Evolutionary conservation across 2,113 vertebrate species (phyloP), one percentile per base, ranked within the genome.

Genomic region (Labeo catla): DNA sequence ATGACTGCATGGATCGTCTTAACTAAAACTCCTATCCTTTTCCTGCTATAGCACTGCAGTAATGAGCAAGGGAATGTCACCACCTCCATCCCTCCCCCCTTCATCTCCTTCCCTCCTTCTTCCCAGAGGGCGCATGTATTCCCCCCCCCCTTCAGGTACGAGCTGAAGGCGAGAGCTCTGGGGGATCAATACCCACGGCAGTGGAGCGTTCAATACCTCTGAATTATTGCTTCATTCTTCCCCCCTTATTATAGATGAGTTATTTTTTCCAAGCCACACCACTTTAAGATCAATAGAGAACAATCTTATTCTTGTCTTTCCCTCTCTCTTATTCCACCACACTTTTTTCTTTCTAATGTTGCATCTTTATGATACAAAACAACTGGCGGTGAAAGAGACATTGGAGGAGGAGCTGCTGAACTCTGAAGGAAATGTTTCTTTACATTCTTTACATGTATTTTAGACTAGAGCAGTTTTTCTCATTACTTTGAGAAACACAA

Each of bases 171-270:
- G 92, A 95, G 93, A 93, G 94, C 92, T 90, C 85, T 36, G 61
- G 91, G 11, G 57, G 94, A 98, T 98, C 95, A 95, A 98, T 99
- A 93, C 93, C 95, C 95, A 95, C 95, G 95, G 96, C 95, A 95
- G 96, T 95, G 93, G 92, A 91, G 92, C 95, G 96, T 93, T 98
- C 97, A 94, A 98, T 98, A 98, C 92, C 92, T 95, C 96, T 97
- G 96, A 98, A 98, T 98, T 98, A 98, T 97, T 97, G 97, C 97
- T 98, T 98, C 97, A 97, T 98, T 98, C 97, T 97, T 97, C 96
- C 91, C 52, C 96, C 96, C 96, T 98, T 97, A 97, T 97, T 96
- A 97, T 96, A 98, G 95, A 98, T 97, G 96, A 98, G 94, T 95
- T 96, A 95, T 95, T 96, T 96, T 96, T 95, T 96, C 95, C 93